Conservation (phyloP, 35 echinoderm and acorn worm genomes). For the Acanthaster planci region DNA sequence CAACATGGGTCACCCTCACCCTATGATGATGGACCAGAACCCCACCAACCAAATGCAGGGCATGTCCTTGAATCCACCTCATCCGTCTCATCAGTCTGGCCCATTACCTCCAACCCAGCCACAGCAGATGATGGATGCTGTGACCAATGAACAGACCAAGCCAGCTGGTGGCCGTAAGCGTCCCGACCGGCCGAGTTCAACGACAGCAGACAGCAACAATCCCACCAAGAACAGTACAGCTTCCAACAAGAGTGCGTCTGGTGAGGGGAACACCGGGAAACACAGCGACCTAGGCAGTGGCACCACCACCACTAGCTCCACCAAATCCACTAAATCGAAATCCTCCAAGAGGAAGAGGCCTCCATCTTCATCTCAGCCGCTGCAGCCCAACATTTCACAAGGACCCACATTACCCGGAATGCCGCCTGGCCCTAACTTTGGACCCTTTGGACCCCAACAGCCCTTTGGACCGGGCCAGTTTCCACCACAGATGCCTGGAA, state of each 20-base stretch:
- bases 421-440: conserved; percentile 81
- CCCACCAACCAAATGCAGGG: conserved; percentile 26
- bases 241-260: conserved; percentile 37
- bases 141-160: conserved; percentile 33
- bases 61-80: conserved; percentile 22
- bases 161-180: background rate
- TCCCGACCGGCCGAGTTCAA: conserved; percentile 2
- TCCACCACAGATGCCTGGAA: conserved; percentile 50
- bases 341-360: conserved; percentile 56
- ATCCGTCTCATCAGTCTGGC: background rate
- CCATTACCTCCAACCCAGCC: conserved; percentile 19
- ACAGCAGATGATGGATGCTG: conserved; percentile 9
- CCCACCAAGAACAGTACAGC: conserved; percentile 26
- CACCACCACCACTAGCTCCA: conserved; percentile 39
- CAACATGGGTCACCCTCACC: conserved; percentile 8
- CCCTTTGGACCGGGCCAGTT: conserved; percentile 65
- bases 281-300: conserved; percentile 24
- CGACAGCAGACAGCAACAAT: conserved; percentile 5
- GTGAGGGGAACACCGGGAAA: background rate
- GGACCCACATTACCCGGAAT: conserved; percentile 58
- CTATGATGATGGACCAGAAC: conserved; percentile 14
- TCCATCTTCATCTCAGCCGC: conserved; percentile 69
- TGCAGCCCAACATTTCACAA: conserved; percentile 69
- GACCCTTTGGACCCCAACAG: conserved; percentile 65
- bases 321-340: conserved; percentile 51